These are phyloP conservation scores for Ia io DNA, from an alignment of 2,113 vertebrate species.

Conservation along the genomic window DNA sequence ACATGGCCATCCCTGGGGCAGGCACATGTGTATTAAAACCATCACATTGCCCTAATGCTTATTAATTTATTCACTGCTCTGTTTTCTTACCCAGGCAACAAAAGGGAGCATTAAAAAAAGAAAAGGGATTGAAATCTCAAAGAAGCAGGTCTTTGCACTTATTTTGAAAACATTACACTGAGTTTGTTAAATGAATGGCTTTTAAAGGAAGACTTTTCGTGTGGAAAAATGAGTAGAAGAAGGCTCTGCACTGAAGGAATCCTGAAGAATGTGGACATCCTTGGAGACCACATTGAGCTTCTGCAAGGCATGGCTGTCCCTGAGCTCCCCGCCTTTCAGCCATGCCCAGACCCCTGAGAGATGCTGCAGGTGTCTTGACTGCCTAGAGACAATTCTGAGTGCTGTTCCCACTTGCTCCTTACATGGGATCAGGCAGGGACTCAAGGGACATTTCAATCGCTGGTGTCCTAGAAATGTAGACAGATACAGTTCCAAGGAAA, in stretches of 20 bases:
- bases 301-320: background rate
- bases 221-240: background rate
- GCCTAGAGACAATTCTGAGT: background rate
- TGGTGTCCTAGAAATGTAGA: background rate
- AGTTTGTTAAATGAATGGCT: constrained; percentile 17
- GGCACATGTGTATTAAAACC: constrained; percentile 31
- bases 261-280: background rate
- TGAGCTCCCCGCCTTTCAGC: background rate
- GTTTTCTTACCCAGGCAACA: constrained; percentile 28
- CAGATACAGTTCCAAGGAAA: background rate
- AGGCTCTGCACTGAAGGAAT: background rate
- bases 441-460: background rate
- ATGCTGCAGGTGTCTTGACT: background rate
- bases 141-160: constrained; percentile 25
- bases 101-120: constrained; percentile 27
- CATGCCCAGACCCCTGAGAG: background rate
- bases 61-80: constrained; percentile 58
- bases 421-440: background rate
- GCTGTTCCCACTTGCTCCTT: background rate
- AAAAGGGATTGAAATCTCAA: constrained; percentile 23
- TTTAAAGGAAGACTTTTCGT: constrained; percentile 21
- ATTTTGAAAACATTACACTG: constrained; percentile 9
- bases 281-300: background rate
- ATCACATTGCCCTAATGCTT: constrained; percentile 21
- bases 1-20: background rate